phyloP scores from a whole-genome alignment of 92 coral and sea anemone genomes.

The Montipora capitata region DNA sequence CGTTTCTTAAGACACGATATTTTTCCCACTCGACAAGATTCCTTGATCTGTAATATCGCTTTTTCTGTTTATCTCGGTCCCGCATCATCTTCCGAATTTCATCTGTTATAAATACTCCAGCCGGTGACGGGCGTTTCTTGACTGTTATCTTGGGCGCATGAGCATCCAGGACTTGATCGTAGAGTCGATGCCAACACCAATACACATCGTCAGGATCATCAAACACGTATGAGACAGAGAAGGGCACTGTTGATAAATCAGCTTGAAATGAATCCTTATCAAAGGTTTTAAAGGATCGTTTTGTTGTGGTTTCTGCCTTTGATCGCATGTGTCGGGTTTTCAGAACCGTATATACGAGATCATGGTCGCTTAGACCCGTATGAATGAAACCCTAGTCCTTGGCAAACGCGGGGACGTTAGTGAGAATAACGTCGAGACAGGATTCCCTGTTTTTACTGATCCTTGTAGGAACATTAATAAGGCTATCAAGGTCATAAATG shows the following conservation, averaged over 20 bases:
- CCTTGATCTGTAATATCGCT: slow-evolving; percentile 65
- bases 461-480: slow-evolving; percentile 60
- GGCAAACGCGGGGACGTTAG: slow-evolving; percentile 71
- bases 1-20: slow-evolving; percentile 68
- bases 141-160: slow-evolving; percentile 52
- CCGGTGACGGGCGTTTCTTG: slow-evolving; percentile 38
- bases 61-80: slow-evolving; percentile 66
- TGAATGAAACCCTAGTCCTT: slow-evolving; percentile 56
- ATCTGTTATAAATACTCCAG: slow-evolving; percentile 43
- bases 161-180: slow-evolving; percentile 59
- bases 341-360: slow-evolving; percentile 63
- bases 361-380: slow-evolving; percentile 63
- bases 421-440: slow-evolving; percentile 69
- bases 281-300: slow-evolving; percentile 57
- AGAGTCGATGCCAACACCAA: slow-evolving; percentile 64
- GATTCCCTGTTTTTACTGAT: slow-evolving; percentile 41
- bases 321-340: slow-evolving; percentile 60
- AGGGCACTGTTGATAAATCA: slow-evolving; percentile 51
- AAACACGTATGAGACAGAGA: slow-evolving; percentile 70
- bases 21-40: slow-evolving; percentile 69
- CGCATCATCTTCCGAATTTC: slow-evolving; percentile 67
- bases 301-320: slow-evolving; percentile 46
- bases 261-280: slow-evolving; percentile 48
- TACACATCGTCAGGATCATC: slow-evolving; percentile 74
- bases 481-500: slow-evolving; percentile 31